phyloP scores from a whole-genome alignment of 2,888 invertebrate genomes.

The Apamea anceps region DNA sequence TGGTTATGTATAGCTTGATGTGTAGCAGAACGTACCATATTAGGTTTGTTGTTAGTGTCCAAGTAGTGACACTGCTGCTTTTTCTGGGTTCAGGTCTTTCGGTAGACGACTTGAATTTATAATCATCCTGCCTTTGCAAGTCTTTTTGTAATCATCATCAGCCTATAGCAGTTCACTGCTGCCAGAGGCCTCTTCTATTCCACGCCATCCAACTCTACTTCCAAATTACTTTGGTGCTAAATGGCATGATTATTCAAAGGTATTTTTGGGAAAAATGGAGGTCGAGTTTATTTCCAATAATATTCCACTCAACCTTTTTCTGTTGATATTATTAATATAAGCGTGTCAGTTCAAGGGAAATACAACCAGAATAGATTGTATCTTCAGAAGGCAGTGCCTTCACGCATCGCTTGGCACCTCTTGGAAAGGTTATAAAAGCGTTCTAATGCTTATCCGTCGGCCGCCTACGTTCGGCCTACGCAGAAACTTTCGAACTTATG shows the following conservation, averaged over 20 bases:
- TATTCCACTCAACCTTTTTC: not conserved
- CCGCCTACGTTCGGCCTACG: not conserved
- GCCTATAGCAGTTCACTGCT: too few species aligned
- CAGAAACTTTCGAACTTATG: not conserved
- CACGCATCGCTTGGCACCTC: not conserved
- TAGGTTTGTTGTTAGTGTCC: not conserved
- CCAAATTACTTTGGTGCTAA: not conserved
- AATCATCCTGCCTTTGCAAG: not conserved
- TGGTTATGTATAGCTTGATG: not conserved
- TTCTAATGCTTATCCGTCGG: not conserved
- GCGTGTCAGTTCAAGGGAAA: conserved; percentile 1
- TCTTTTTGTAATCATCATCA: not conserved
- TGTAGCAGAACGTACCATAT: not conserved
- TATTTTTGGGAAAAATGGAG: not conserved
- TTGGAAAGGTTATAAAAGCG: not conserved
- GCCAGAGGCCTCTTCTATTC: too few species aligned
- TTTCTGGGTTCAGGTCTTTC: not conserved
- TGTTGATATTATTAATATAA: not conserved
- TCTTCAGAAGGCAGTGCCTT: conserved; percentile 13
- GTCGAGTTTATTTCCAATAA: not conserved
- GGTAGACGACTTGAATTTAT: not conserved
- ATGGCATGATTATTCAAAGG: not conserved
- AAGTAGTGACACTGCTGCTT: not conserved
- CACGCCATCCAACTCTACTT: too few species aligned
- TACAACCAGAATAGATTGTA: not conserved